These are phyloP conservation scores for Marcusenius ussheri DNA, from an alignment of 2,113 vertebrate genomes.

Conservation along the genomic window DNA sequence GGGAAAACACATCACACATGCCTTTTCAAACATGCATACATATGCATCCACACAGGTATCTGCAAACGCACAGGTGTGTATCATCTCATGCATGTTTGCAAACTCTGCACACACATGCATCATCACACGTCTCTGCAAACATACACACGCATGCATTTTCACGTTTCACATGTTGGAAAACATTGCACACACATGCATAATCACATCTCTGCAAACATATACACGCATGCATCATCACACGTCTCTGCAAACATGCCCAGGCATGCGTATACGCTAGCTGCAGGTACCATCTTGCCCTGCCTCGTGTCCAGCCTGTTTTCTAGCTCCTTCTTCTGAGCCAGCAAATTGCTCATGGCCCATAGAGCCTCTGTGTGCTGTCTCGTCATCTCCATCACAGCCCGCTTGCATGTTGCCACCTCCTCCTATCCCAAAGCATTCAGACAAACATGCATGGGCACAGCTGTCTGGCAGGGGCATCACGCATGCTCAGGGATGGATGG, in stretches of 20 bases:
- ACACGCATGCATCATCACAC: background rate
- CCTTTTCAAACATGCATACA: background rate
- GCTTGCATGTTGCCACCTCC: conserved; percentile 55
- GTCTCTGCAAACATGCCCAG: conserved; percentile 10
- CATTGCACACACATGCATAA: background rate
- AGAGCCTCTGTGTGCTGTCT: conserved; percentile 66
- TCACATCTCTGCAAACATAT: background rate
- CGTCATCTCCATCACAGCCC: conserved; percentile 60
- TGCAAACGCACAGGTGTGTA: background rate
- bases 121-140: background rate
- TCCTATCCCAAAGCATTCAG: conserved; percentile 46
- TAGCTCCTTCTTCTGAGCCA: conserved; percentile 62
- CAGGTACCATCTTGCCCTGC: conserved; percentile 61
- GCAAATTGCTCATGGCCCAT: conserved; percentile 54
- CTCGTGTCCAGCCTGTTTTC: conserved; percentile 60
- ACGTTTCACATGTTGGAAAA: background rate
- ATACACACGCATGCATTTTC: background rate
- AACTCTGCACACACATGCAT: background rate
- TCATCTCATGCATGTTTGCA: background rate
- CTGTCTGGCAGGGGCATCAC: background rate
- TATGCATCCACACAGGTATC: background rate
- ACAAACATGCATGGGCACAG: conserved; percentile 17
- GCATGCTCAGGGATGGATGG: background rate
- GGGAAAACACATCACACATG: background rate
- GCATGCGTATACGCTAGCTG: background rate